These are phyloP conservation scores for Boloria euphrosyne DNA, from an alignment of 2,888 invertebrate genomes.

Conservation along the genomic window DNA sequence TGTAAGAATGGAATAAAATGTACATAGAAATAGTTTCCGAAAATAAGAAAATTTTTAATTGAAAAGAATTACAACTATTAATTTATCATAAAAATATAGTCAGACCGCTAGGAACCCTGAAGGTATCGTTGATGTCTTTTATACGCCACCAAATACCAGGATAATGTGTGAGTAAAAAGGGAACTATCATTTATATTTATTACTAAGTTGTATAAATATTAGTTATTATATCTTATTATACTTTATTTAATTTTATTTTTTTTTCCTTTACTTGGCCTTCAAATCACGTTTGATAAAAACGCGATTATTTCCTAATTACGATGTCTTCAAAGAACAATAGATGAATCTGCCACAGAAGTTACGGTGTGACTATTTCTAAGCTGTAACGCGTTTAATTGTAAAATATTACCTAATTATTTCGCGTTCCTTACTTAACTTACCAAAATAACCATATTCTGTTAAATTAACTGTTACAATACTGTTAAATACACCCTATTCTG, in stretches of 20 bases:
- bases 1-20: too few species aligned
- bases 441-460: too few species aligned
- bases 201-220: too few species aligned
- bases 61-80: too few species aligned
- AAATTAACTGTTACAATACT: too few species aligned
- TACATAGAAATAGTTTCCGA: too few species aligned
- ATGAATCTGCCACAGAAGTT: slow-evolving; percentile 26
- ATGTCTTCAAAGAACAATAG: slow-evolving; percentile 15
- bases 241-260: not conserved
- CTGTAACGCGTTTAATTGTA: slow-evolving; percentile 18
- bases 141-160: slow-evolving; percentile 3
- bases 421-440: not conserved
- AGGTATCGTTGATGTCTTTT: slow-evolving; percentile 29
- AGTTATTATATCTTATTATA: too few species aligned
- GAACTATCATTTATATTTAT: not conserved
- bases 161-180: not conserved
- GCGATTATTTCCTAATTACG: slow-evolving; percentile 6
- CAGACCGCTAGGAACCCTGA: too few species aligned
- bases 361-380: slow-evolving; percentile 34
- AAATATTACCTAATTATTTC: slow-evolving; percentile 20
- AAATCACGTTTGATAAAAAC: slow-evolving; percentile 12
- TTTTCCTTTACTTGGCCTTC: slow-evolving; percentile 7
- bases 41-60: too few species aligned
- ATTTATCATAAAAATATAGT: too few species aligned
- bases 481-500: not conserved